phyloP scores from a whole-genome alignment of 2,113 vertebrate genomes.

The Narcine bancroftii region DNA sequence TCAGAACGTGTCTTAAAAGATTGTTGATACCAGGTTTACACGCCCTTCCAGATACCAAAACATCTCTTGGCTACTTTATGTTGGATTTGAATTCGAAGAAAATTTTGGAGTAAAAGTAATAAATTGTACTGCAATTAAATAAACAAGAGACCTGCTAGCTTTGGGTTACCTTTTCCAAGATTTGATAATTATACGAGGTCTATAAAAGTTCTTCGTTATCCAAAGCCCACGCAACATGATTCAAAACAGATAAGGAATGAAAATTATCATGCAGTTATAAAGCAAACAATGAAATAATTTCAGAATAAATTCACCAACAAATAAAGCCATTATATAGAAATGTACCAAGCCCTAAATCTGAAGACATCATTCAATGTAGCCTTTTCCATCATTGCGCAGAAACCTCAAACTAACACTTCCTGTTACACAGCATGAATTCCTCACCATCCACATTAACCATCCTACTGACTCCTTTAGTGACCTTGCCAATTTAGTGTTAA shows the following conservation, averaged over 20 bases:
- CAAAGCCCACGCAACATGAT: background rate
- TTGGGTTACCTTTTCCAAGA: background rate
- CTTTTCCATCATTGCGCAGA: background rate
- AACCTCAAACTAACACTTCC: background rate
- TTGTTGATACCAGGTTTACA: no score
- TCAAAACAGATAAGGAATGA: background rate
- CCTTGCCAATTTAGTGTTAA: constrained; percentile 10
- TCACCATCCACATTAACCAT: background rate
- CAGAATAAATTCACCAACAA: background rate
- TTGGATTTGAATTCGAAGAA: background rate
- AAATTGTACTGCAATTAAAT: background rate
- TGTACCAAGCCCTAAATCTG: background rate
- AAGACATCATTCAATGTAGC: background rate
- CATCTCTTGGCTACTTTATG: no score
- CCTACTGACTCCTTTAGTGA: background rate
- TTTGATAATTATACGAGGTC: background rate
- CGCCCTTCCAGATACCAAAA: no score
- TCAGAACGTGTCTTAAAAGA: no score
- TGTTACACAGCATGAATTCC: constrained; percentile 20
- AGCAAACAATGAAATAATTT: background rate
- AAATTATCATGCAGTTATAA: background rate
- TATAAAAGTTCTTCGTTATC: background rate
- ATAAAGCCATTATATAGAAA: background rate
- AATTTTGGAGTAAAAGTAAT: background rate
- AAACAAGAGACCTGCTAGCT: background rate